Evolutionary conservation across 2,797 vertebrate genomes (phyloP).

Genomic region (Sebastes trivittatus): DNA sequence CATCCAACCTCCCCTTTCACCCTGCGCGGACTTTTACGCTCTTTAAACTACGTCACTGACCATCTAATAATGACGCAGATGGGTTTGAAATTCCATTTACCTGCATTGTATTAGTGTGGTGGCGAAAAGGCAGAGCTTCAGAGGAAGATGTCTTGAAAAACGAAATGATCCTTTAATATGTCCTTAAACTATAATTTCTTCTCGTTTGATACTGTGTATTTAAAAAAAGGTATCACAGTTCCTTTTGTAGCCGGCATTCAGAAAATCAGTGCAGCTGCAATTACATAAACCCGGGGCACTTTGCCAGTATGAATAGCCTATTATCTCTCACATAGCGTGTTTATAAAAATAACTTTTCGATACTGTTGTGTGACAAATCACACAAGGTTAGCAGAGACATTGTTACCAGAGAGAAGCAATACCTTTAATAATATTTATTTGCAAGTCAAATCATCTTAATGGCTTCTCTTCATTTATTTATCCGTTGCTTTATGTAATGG

Average conservation of each 20-base stretch:
- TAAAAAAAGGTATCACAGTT: background rate
- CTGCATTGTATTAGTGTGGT: background rate
- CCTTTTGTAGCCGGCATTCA: background rate
- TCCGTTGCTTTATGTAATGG: constrained; percentile 36
- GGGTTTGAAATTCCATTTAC: background rate
- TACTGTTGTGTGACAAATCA: constrained; percentile 14
- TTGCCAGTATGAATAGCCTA: background rate
- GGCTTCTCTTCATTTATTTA: constrained; percentile 65
- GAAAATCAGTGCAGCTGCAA: background rate
- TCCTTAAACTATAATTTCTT: background rate
- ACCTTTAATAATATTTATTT: constrained; percentile 49
- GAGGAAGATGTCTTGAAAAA: background rate
- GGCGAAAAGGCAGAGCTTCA: background rate
- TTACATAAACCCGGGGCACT: background rate
- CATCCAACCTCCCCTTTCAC: too few species aligned
- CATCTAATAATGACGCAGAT: too few species aligned
- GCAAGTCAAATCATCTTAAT: constrained; percentile 66
- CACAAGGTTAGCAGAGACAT: background rate
- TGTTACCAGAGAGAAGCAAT: background rate
- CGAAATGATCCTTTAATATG: background rate
- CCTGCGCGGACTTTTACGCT: too few species aligned
- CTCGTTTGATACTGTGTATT: background rate
- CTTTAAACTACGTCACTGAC: too few species aligned
- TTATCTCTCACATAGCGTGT: background rate
- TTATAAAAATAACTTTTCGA: constrained; percentile 21